Base-by-base conservation (phyloP, 2,113 vertebrate species). In the Alces alces region DNA sequence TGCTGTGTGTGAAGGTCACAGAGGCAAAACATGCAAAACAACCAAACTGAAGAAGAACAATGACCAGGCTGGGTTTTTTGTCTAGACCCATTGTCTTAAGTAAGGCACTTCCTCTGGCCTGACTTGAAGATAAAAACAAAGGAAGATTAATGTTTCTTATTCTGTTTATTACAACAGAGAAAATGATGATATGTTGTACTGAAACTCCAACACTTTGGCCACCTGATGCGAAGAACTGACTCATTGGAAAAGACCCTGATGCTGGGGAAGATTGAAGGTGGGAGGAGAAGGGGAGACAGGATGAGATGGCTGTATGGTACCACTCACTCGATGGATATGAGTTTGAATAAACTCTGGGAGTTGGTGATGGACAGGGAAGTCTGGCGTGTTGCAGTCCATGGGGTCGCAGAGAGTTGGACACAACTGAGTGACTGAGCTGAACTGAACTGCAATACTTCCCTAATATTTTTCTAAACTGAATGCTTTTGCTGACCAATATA, bases 371-470 rank as follows among this genome's bases (percentile, higher is more conserved):
- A 70, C n/a, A 70, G n/a, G 19, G 66, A 39, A 3, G 19, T 3
- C 10, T 39, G 66, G 19, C 0, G 0, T 70, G 66, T 23, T 70
- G n/a, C 66, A 39, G 19, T 36, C n/a, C n/a, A 39, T 12, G n/a
- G n/a, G 19, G 4, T 39, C 5, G 0, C 19, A 70, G 21, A 70
- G n/a, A 70, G n/a, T 6, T 0, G 5, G n/a, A 39, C 0, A 2
- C n/a, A 23, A 70, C 66, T 6, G 64, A 70, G 19, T 36, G 66
- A 70, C 4, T 36, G 64, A 3, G 23, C n/a, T 39, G 66, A 73
- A 73, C 23, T 36, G 64, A 70, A 70, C 64, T 70, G 66, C 23
- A 61, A 60, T 76, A 47, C 3, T 36, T 88, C 16, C 64, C 12
- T 78, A 79, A 83, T n/a, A 15, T 12, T 92, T 79, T 33, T 96